phyloP scores from a whole-genome alignment of 2,888 invertebrate genomes.

The Sicus ferrugineus region DNA sequence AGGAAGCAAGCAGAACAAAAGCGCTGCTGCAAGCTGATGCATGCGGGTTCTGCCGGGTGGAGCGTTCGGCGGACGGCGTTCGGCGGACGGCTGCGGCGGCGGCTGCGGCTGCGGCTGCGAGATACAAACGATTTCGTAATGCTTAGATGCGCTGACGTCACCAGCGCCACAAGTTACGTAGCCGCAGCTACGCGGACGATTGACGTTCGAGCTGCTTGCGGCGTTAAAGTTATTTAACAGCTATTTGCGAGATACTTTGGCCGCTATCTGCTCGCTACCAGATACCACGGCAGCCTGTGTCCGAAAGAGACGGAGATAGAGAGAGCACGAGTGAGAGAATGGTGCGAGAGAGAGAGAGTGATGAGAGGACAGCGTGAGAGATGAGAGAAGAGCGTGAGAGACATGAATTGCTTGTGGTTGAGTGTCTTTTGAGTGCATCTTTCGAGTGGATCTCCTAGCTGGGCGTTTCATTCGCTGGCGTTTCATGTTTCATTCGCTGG shows the following conservation, averaged over 20 bases:
- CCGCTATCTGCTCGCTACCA: no score
- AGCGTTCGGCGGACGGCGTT: no score
- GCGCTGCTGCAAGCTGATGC: not conserved
- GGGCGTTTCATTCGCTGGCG: not conserved
- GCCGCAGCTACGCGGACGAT: not conserved
- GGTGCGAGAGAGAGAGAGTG: not conserved
- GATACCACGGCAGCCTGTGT: no score
- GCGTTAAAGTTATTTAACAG: no score
- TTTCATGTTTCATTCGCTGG: conserved; percentile 27
- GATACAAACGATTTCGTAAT: not conserved
- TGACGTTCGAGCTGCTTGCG: no score
- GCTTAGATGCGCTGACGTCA: conserved; percentile 21
- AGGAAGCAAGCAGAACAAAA: not conserved
- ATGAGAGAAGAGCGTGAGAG: not conserved
- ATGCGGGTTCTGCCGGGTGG: no score
- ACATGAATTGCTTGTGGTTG: not conserved
- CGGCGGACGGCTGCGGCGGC: no score
- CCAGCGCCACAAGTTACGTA: conserved; percentile 7
- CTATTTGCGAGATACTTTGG: no score
- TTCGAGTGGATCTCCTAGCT: not conserved
- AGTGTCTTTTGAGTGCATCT: not conserved
- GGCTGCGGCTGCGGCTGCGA: no score
- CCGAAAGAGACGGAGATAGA: no score
- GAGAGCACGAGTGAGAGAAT: not conserved
- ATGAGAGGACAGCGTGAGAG: not conserved